Conservation (phyloP, 2,113 vertebrate genomes). For the Serinus canaria region DNA sequence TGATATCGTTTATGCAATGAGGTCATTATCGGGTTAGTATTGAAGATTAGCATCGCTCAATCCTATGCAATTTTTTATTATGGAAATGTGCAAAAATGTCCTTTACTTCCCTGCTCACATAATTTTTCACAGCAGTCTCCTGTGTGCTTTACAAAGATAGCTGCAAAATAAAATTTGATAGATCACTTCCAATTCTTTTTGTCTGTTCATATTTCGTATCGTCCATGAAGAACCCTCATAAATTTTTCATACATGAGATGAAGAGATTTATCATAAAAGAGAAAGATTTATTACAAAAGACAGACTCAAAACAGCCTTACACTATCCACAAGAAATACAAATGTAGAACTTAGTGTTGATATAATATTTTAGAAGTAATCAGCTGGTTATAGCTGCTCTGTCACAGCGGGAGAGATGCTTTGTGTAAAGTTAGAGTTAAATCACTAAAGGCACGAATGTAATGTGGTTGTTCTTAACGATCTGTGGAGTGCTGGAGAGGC, state of each 20-base stretch:
- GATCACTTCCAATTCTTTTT: constrained; percentile 30
- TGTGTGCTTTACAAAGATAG: constrained; percentile 9
- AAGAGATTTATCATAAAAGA: constrained; percentile 17
- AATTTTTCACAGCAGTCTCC: constrained; percentile 2
- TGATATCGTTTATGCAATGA: background rate
- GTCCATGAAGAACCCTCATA: constrained; percentile 5
- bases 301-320: background rate
- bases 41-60: background rate
- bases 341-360: background rate
- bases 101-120: background rate
- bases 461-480: background rate
- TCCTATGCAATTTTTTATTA: background rate
- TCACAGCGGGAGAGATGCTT: background rate
- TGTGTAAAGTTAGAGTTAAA: background rate
- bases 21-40: background rate
- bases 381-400: background rate
- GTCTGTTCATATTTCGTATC: constrained; percentile 24
- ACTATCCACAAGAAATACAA: background rate
- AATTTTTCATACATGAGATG: constrained; percentile 23
- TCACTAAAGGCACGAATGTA: background rate
- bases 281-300: constrained; percentile 6
- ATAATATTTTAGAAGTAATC: constrained; percentile 23
- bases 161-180: constrained; percentile 18
- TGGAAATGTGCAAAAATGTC: background rate
- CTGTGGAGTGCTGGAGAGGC: background rate